Conservation (phyloP, 2,113 vertebrate species). For the Chitala chitala region DNA sequence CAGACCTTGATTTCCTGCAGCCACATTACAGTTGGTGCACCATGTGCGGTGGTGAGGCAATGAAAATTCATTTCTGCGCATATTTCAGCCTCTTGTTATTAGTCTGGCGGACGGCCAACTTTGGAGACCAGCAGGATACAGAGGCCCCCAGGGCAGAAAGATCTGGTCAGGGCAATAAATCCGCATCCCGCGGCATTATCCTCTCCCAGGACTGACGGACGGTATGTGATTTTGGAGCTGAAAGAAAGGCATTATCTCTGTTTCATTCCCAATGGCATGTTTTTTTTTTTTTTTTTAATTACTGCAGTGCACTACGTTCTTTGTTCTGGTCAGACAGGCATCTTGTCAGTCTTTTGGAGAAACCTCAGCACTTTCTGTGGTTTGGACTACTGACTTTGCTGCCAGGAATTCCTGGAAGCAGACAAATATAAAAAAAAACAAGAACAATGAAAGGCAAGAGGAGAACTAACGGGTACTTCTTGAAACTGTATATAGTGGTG, state of each 20-base stretch:
- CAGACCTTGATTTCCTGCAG: neutral
- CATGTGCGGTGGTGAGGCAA: neutral
- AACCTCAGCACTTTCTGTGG: neutral
- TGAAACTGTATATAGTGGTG: neutral
- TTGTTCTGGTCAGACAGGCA: neutral
- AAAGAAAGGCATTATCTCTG: neutral
- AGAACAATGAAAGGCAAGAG: neutral
- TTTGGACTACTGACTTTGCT: neutral
- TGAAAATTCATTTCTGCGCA: slow-evolving; percentile 2
- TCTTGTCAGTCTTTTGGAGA: neutral
- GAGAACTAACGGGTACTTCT: neutral
- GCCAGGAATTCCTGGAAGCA: slow-evolving; percentile 1
- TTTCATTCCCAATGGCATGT: neutral
- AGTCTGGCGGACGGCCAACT: neutral
- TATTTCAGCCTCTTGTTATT: slow-evolving; percentile 10
- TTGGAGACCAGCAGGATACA: neutral
- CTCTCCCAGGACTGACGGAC: neutral
- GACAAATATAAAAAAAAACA: neutral
- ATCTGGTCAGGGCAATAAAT: slow-evolving; percentile 16
- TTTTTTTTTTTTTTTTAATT: neutral
- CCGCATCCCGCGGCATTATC: neutral
- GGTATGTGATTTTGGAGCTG: neutral
- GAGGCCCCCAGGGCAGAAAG: neutral
- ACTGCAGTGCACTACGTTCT: neutral
- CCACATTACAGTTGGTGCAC: neutral